phyloP scores from a whole-genome alignment of 2,888 invertebrate genomes.

The Smittia aterrima region DNA sequence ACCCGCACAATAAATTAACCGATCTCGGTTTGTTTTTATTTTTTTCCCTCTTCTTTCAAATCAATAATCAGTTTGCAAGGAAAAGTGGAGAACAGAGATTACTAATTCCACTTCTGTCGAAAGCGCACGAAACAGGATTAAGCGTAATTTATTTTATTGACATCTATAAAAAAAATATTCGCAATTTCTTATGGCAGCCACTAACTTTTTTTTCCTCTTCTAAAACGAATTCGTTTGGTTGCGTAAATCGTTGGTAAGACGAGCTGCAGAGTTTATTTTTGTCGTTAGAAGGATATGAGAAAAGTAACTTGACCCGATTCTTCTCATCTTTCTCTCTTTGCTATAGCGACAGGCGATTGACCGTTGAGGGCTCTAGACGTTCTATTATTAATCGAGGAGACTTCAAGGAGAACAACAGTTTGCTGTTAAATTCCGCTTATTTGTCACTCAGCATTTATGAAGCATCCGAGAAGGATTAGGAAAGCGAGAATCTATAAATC shows the following conservation, averaged over 20 bases:
- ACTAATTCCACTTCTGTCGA: conserved; percentile 34
- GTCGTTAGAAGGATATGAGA: background rate
- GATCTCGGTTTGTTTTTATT: background rate
- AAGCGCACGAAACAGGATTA: conserved; percentile 37
- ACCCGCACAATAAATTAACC: background rate
- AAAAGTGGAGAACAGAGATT: conserved; percentile 19
- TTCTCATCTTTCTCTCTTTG: background rate
- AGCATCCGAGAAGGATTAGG: conserved; percentile 32
- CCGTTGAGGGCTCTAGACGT: background rate
- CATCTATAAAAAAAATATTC: conserved; percentile 33
- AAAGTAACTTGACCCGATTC: background rate
- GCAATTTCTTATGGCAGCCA: background rate
- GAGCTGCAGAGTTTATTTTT: background rate
- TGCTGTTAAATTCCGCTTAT: conserved; percentile 37
- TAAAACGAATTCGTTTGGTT: conserved; percentile 4
- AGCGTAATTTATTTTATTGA: conserved; percentile 41
- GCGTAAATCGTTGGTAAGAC: conserved; percentile 4
- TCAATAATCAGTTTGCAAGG: conserved; percentile 34
- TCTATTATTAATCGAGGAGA: conserved; percentile 34
- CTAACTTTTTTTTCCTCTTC: background rate
- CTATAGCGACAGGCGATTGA: background rate
- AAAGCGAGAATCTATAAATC: conserved; percentile 21
- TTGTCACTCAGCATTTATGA: conserved; percentile 9
- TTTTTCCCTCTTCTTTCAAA: background rate
- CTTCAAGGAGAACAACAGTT: conserved; percentile 25